Evolutionary conservation across 2,113 vertebrate species (phyloP).

Genomic region (Hippopotamus amphibius): DNA sequence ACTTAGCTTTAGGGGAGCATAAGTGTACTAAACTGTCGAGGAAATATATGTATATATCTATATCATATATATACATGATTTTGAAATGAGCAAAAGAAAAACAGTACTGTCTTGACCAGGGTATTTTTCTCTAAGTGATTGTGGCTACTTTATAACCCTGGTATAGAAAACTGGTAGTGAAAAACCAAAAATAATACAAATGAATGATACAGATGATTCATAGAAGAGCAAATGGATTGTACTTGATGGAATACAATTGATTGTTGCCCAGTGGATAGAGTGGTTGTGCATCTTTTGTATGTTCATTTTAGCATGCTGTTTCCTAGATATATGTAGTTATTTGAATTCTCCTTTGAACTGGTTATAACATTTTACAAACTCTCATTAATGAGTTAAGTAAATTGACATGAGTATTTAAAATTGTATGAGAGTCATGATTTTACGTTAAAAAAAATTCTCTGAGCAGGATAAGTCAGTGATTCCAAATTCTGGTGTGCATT

Average conservation of each 20-base stretch:
- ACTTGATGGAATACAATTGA: neutral
- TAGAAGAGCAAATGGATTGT: neutral
- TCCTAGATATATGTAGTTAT: neutral
- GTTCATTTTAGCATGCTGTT: conserved; percentile 15
- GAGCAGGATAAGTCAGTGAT: neutral
- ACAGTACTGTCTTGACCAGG: neutral
- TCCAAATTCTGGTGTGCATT: neutral
- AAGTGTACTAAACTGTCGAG: neutral
- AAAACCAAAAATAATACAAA: neutral
- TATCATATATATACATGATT: neutral
- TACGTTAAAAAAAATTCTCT: neutral
- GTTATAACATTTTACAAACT: neutral
- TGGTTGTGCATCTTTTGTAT: neutral
- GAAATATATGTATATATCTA: neutral
- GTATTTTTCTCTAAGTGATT: neutral
- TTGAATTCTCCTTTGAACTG: neutral
- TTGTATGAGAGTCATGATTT: neutral
- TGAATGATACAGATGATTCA: neutral
- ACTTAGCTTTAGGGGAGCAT: neutral
- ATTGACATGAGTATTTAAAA: conserved; percentile 24
- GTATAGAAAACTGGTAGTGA: neutral
- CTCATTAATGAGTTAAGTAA: conserved; percentile 36
- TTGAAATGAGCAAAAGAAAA: neutral
- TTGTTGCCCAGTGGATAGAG: neutral
- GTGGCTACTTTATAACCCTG: neutral